A percentile compares a stretch with the other conserved stretches of the same genome.
phyloP scores from a whole-genome alignment of 2,888 invertebrate genomes.

The Orthonevra nobilis region DNA sequence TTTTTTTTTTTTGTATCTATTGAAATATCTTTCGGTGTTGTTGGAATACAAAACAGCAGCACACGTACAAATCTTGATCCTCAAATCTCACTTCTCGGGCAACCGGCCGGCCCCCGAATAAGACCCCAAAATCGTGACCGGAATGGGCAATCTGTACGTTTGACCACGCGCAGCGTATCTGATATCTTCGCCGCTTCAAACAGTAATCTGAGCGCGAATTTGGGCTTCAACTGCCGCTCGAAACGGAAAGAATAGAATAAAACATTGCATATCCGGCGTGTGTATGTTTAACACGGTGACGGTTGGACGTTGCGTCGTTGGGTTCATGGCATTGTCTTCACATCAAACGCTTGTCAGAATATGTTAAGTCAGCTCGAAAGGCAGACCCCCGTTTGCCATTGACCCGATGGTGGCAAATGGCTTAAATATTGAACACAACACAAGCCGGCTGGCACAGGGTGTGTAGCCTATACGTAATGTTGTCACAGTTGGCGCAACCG shows the following conservation, averaged over 20 bases:
- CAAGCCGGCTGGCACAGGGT: conserved; percentile 2
- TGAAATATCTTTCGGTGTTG: neutral
- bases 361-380: conserved; percentile 36
- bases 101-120: no score
- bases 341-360: conserved; percentile 3
- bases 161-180: conserved; percentile 25
- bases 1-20: no score
- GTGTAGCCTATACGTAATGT: neutral
- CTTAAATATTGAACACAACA: neutral
- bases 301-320: conserved; percentile 1
- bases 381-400: conserved; percentile 25
- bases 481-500: conserved; percentile 56
- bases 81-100: conserved; percentile 24
- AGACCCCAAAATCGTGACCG: conserved; percentile 49
- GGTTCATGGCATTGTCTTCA: conserved; percentile 3
- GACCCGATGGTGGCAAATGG: conserved; percentile 30
- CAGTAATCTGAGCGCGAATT: conserved; percentile 57
- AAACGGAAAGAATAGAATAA: conserved; percentile 45
- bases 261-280: conserved; percentile 56
- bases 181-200: conserved; percentile 29
- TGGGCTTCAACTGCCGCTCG: conserved; percentile 28
- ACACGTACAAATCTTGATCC: conserved; percentile 10
- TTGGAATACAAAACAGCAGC: neutral
- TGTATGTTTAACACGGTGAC: conserved; percentile 13
- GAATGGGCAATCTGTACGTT: conserved; percentile 36